These are phyloP conservation scores for Mormoops blainvillei DNA, from an alignment of 2,113 vertebrate species.

Conservation along the genomic window DNA sequence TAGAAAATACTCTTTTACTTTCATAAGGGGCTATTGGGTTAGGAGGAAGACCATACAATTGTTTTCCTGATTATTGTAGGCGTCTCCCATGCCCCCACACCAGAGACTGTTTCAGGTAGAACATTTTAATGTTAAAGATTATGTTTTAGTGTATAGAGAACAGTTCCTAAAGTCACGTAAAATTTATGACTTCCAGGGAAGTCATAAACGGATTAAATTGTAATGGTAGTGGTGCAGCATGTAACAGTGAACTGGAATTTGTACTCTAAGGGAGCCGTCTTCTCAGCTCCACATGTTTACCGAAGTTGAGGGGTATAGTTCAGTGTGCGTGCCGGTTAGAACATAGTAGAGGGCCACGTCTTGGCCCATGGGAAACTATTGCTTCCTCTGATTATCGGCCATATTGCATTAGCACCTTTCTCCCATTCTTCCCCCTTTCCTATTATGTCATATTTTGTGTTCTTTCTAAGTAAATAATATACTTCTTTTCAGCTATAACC, in stretches of 20 bases:
- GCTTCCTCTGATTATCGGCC: not conserved
- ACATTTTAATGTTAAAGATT: not conserved
- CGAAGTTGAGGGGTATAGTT: not conserved
- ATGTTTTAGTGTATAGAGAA: not conserved
- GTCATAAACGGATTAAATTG: not conserved
- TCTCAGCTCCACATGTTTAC: not conserved
- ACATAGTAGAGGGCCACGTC: not conserved
- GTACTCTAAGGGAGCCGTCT: not conserved
- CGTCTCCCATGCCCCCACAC: accelerated
- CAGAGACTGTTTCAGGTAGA: not conserved
- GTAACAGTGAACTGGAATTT: not conserved
- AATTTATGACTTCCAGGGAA: not conserved
- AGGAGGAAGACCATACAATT: not conserved
- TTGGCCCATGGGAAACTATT: not conserved
- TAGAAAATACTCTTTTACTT: not conserved
- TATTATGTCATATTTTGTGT: not conserved
- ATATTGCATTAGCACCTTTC: not conserved
- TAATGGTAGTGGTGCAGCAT: not conserved
- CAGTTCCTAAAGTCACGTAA: not conserved
- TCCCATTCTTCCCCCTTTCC: not conserved
- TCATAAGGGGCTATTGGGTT: not conserved
- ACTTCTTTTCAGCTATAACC: not conserved
- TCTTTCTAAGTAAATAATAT: not conserved
- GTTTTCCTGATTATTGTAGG: not conserved
- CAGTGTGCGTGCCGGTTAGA: not conserved